phyloP scores from a whole-genome alignment of 2,797 vertebrate species.

The Arnoldichthys spilopterus region DNA sequence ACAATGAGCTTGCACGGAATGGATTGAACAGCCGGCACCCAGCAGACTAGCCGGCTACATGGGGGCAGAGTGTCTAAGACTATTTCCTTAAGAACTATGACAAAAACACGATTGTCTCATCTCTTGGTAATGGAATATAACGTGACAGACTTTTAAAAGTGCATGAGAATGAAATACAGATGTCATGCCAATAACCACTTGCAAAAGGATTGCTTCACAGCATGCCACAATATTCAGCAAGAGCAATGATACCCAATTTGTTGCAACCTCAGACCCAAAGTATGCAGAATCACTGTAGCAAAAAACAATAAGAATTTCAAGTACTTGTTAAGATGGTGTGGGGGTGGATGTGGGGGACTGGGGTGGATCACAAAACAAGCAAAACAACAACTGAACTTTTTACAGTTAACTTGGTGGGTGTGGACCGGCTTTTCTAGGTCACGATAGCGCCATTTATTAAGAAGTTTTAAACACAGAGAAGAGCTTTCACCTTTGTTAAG shows the following conservation, averaged over 20 bases:
- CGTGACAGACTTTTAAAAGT: conserved; percentile 10
- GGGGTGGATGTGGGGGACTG: not conserved
- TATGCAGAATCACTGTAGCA: conserved; percentile 20
- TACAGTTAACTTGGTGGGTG: conserved; percentile 40
- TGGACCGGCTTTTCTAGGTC: conserved; percentile 43
- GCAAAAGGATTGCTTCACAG: conserved; percentile 30
- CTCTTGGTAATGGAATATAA: conserved; percentile 24
- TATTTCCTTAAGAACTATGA: not conserved
- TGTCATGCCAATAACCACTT: conserved; percentile 35
- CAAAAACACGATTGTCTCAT: not conserved
- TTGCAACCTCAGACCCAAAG: conserved; percentile 40
- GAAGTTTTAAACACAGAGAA: conserved; percentile 44
- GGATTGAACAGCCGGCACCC: too few species aligned
- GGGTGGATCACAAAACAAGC: conserved; percentile 14
- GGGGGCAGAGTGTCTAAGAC: not conserved
- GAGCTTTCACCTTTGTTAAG: conserved; percentile 51
- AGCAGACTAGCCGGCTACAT: too few species aligned
- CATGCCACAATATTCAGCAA: conserved; percentile 13
- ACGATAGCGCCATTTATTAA: conserved; percentile 46
- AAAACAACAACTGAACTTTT: conserved; percentile 26
- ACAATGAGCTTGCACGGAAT: too few species aligned
- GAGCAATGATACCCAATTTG: not conserved
- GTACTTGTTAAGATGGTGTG: not conserved
- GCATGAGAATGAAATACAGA: conserved; percentile 40
- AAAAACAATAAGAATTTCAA: not conserved